Evolutionary conservation across 2,113 vertebrate species (phyloP).

Genomic region (Proteles cristata): DNA sequence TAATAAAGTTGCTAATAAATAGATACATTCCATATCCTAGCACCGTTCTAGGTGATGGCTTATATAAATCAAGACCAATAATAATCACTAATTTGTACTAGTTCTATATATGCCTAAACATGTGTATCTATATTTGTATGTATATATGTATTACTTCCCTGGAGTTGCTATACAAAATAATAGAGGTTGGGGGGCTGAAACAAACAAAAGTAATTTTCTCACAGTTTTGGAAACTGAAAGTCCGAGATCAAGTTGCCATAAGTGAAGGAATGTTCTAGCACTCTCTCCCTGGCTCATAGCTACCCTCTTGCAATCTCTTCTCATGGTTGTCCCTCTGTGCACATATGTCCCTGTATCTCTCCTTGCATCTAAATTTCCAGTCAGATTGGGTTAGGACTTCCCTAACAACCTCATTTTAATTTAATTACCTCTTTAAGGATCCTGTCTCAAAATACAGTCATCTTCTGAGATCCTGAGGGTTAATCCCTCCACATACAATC

Average conservation of each 20-base stretch:
- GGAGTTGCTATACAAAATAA: not conserved
- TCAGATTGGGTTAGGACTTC: not conserved
- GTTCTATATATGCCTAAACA: no score
- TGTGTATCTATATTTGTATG: not conserved
- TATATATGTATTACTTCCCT: not conserved
- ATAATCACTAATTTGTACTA: not conserved
- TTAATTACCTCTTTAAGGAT: not conserved
- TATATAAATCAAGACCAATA: not conserved
- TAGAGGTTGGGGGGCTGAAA: not conserved
- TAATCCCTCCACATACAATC: not conserved
- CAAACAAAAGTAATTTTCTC: not conserved
- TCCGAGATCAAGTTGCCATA: not conserved
- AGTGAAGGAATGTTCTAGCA: not conserved
- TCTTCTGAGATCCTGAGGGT: not conserved
- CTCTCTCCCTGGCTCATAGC: not conserved
- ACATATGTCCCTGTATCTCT: not conserved
- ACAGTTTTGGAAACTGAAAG: not conserved
- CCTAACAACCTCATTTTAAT: not conserved
- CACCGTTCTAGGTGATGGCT: not conserved
- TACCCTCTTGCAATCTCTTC: not conserved
- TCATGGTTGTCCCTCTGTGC: not conserved
- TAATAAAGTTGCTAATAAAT: not conserved
- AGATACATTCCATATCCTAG: not conserved
- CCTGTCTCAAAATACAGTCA: not conserved
- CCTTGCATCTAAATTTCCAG: not conserved